A percentile compares a stretch with the other conserved stretches of the same genome.
Conservation (phyloP, 2,797 vertebrate species). For the Phrynocephalus guinanensis region DNA sequence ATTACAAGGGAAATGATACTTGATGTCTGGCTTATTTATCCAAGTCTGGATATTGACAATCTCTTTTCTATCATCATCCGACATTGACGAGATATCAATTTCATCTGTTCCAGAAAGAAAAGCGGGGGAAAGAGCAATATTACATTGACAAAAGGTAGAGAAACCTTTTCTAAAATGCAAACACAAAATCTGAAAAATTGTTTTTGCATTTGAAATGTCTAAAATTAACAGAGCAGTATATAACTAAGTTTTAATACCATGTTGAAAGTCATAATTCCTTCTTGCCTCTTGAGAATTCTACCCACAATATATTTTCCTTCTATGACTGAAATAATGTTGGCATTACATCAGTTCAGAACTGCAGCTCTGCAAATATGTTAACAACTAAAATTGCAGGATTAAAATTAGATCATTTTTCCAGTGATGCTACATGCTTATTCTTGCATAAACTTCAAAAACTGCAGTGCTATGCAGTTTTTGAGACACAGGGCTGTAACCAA, state of each 20-base stretch:
- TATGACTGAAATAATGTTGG: neutral
- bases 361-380: neutral
- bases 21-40: slow-evolving; percentile 97
- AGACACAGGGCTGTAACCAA: no score
- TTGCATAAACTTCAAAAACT: no score
- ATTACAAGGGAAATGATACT: slow-evolving; percentile 94
- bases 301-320: neutral
- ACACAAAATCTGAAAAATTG: neutral
- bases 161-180: neutral
- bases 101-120: slow-evolving; percentile 82
- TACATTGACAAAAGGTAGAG: neutral
- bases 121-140: neutral
- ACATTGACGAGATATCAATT: slow-evolving; percentile 98
- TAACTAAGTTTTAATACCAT: neutral
- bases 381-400: neutral
- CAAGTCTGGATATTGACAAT: slow-evolving; percentile 97
- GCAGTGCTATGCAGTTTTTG: no score
- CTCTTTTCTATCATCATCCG: slow-evolving; percentile 97
- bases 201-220: slow-evolving; percentile 2
- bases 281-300: neutral
- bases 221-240: neutral
- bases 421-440: no score
- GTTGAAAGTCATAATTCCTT: neutral
- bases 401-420: neutral
- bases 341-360: slow-evolving; percentile 10